phyloP scores from a whole-genome alignment of 2,113 vertebrate genomes.

The Upupa epops region DNA sequence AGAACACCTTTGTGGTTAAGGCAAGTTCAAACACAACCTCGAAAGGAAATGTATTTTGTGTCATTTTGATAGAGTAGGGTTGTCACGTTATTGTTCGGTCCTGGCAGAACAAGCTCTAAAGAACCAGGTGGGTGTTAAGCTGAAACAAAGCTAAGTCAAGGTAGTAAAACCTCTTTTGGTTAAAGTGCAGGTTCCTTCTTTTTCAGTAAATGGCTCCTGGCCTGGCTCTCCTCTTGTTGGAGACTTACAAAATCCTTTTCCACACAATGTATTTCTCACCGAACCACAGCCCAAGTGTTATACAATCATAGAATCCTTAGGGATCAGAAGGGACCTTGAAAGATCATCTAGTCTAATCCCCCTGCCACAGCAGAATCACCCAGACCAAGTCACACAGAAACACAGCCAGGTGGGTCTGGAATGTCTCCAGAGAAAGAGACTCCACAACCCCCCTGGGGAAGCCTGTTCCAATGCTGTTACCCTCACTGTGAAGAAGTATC shows the following conservation, averaged over 20 bases:
- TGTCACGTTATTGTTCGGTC: conserved; percentile 41
- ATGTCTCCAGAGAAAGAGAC: no score
- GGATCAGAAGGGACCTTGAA: no score
- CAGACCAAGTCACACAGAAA: no score
- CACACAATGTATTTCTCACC: neutral
- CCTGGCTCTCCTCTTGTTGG: neutral
- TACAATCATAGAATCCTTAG: no score
- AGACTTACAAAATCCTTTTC: neutral
- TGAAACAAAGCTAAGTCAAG: conserved; percentile 40
- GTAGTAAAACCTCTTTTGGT: neutral
- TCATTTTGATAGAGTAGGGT: conserved; percentile 44
- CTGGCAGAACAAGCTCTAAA: neutral
- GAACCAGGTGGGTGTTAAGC: neutral
- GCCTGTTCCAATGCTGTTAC: no score
- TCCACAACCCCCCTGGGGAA: no score
- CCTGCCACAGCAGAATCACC: no score
- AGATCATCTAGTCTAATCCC: no score
- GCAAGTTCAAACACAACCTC: conserved; percentile 50
- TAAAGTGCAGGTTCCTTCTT: accelerated
- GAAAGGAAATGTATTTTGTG: conserved; percentile 45
- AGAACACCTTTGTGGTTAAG: conserved; percentile 27
- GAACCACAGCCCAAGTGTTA: neutral
- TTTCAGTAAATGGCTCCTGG: neutral
- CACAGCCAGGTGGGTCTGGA: no score
- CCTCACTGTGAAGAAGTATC: no score